Evolutionary conservation across 1,140 invertebrate genomes (phyloP), one percentile per base, ranked within the genome.

Genomic region (Ridgeia piscesae): DNA sequence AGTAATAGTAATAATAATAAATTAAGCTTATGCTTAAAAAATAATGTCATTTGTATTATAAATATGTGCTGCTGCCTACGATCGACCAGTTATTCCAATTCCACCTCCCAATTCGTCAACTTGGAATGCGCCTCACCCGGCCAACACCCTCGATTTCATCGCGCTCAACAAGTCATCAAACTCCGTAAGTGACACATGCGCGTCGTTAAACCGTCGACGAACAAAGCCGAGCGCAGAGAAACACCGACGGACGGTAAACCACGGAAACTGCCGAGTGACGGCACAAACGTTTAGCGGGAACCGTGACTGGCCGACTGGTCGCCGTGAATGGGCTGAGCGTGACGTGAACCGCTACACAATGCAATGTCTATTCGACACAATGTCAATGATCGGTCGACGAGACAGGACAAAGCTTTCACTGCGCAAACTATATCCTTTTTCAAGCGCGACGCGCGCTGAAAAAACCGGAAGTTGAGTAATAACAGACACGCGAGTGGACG

Each of bases 401-500:
- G 58, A 77, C 58, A 77, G 58, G 58, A 77, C 58, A 77, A 77
- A 77, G 58, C 58, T 77, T 77, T 77, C 58, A 77, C 58, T 77
- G 27, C 17, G 17, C 58, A 77, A 77, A 77, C 58, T 77, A 77
- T 21, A 77, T 77, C 58, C 58, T 77, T 77, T 77, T 77, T 77
- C 58, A 77, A 77, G 58, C 58, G 58, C 58, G 58, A 77, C 58
- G 58, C 58, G 27, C 58, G 58, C 58, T 77, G 58, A 77, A 77
- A 77, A 77, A 77, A 77, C 58, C 6, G 58, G 58, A 77, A 77
- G 58, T 77, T 77, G 58, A 77, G 58, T 77, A 77, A 77, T 21
- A 77, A 77, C 58, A 77, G 58, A 77, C 58, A 21, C 58, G 17
- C 17, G 58, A 21, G 58, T 21, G 58, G 58, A 17, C 17, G 58